Evolutionary conservation across 2,888 invertebrate species (phyloP), one percentile per base, ranked within the genome.

Genomic region (Ormia ochracea): DNA sequence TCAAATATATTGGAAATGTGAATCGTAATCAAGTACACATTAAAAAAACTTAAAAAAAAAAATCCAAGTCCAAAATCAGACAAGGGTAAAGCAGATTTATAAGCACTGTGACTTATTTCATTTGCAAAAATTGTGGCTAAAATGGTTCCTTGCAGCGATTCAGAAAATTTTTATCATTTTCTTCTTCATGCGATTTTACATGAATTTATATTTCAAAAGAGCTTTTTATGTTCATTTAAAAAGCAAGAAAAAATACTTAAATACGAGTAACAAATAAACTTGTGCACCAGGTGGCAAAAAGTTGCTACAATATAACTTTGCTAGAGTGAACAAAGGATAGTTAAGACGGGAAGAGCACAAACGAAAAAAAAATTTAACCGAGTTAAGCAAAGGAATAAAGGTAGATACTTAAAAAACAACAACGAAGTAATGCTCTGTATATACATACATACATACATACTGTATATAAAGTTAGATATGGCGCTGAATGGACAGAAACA

Each of bases 211-310:
- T 68, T 43, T 43, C 19, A 56, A 45, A 68, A 56, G 38, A 28
- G 0, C 7, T 52, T 52, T 21, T 10, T 14, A 9, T 23, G 14
- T 45, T 21, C 4, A 56, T 56, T 36, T 45, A 33, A 17, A 10
- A n/a, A n/a, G n/a, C n/a, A n/a, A 36, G 12, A 43, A 26, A 28
- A 45, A 21, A 66, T 9, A 4, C 7, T 9, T 28, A 14, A 1
- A 59, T 38, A 10, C 28, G 43, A 69, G 48, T 48, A 36, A 26
- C 58, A 48, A 58, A 26, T 7, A 14, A 63, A 36, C 43, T 33
- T 61, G 43, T 43, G 43, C n/a, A 54, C 61, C 50, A 61, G 61
- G 61, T 72, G 72, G 23, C 14, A 43, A 43, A 52, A 66, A 59
- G 38, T 26, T 21, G 7, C 23, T 56, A 23, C 10, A 63, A 26